These are phyloP conservation scores for Cryptus viduatorius DNA, from an alignment of 2,888 invertebrate species.

Conservation along the genomic window DNA sequence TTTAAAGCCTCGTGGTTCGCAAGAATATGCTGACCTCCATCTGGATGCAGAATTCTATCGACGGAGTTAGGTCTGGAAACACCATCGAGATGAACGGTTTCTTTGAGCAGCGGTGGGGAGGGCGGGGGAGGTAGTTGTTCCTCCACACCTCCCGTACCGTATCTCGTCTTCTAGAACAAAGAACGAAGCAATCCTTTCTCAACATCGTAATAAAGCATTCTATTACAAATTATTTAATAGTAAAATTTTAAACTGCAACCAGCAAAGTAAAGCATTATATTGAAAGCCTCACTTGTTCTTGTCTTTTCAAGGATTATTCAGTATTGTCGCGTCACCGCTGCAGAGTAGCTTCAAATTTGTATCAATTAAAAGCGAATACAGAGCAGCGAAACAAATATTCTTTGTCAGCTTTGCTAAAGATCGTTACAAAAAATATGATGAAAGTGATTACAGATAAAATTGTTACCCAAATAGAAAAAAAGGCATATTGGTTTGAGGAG, in stretches of 20 bases:
- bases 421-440: no score
- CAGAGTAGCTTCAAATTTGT: no score
- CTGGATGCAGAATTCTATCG: slow-evolving; percentile 83
- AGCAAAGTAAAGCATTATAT: not conserved
- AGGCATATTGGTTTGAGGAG: no score
- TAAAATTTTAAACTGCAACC: not conserved
- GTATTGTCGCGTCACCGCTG: no score
- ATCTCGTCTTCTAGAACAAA: slow-evolving; percentile 86
- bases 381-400: no score
- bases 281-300: no score
- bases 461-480: no score
- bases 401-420: no score
- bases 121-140: slow-evolving; percentile 86
- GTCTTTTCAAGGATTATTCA: no score
- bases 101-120: slow-evolving; percentile 85
- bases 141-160: slow-evolving; percentile 84
- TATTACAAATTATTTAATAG: not conserved
- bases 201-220: not conserved
- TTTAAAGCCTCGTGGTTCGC: slow-evolving; percentile 78
- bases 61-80: slow-evolving; percentile 85
- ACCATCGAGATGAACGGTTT: slow-evolving; percentile 81
- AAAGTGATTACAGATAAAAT: no score
- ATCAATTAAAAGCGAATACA: no score
- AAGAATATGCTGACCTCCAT: slow-evolving; percentile 77
- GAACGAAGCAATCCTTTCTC: slow-evolving; percentile 56